Conservation (phyloP, 2,113 vertebrate genomes). For the Salvelinus sp. region DNA sequence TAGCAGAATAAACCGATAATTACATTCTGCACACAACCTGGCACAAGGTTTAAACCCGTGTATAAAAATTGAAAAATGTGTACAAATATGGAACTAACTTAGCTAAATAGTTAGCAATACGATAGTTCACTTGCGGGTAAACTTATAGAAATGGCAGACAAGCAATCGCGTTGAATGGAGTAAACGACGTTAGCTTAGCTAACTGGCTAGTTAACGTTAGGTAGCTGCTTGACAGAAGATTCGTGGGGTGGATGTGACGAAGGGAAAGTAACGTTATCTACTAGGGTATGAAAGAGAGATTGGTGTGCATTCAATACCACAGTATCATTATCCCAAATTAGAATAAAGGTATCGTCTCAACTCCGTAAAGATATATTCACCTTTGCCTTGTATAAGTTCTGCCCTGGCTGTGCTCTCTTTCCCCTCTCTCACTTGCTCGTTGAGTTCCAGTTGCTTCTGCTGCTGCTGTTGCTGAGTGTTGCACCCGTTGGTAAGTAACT, state of each 20-base stretch:
- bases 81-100: too few relatives aligned
- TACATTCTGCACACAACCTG: too few relatives aligned
- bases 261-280: conserved; percentile 38
- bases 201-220: background rate
- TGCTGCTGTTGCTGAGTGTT: conserved; percentile 75
- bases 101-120: too few relatives aligned
- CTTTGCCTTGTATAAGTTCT: conserved; percentile 70
- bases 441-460: conserved; percentile 70
- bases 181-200: too few relatives aligned
- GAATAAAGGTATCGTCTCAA: conserved; percentile 28
- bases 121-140: too few relatives aligned
- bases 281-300: conserved; percentile 14
- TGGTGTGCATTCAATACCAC: conserved; percentile 7
- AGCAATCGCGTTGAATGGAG: too few relatives aligned
- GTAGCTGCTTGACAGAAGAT: background rate
- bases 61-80: too few relatives aligned
- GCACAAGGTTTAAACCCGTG: too few relatives aligned
- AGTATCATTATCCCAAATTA: conserved; percentile 4
- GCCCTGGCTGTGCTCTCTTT: conserved; percentile 59
- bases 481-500: conserved; percentile 96
- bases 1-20: too few relatives aligned
- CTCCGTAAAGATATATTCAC: conserved; percentile 66
- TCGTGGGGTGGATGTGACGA: conserved; percentile 33
- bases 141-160: too few relatives aligned
- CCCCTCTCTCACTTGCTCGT: conserved; percentile 63